Conservation (phyloP, 2,888 invertebrate species). For the Hecatera dysodea region DNA sequence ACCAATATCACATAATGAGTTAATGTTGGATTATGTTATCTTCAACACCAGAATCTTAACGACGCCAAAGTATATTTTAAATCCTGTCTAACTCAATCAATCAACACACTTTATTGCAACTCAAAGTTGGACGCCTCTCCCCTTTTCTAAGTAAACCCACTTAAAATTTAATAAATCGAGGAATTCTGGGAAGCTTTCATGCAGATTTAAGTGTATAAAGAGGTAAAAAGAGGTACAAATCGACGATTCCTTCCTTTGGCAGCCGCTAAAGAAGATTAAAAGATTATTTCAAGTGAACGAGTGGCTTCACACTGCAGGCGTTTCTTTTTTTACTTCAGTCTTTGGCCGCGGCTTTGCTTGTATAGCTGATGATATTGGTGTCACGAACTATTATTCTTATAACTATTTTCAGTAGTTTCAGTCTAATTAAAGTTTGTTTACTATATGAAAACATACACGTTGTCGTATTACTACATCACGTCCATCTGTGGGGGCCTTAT, state of each 20-base stretch:
- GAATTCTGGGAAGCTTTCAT: slow-evolving; percentile 24
- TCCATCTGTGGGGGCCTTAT: neutral
- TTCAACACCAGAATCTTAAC: neutral
- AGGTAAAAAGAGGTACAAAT: slow-evolving; percentile 28
- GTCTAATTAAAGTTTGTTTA: too few species aligned
- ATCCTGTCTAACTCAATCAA: slow-evolving; percentile 1
- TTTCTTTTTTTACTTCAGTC: neutral
- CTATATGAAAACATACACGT: neutral
- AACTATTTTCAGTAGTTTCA: too few species aligned
- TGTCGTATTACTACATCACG: neutral
- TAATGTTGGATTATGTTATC: neutral
- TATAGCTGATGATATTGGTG: too few species aligned
- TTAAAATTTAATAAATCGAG: slow-evolving; percentile 33
- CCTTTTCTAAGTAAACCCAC: slow-evolving; percentile 12
- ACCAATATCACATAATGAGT: neutral
- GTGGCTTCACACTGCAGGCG: slow-evolving; percentile 14
- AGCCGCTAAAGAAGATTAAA: slow-evolving; percentile 35
- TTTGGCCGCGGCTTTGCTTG: neutral
- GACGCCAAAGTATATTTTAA: neutral
- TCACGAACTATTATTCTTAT: too few species aligned
- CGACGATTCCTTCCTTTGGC: slow-evolving; percentile 19
- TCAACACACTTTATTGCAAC: neutral
- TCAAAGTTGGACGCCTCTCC: neutral
- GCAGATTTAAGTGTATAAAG: slow-evolving; percentile 30
- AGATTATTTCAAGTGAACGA: slow-evolving; percentile 46